Evolutionary conservation across 2,113 vertebrate genomes (phyloP), one percentile per base, ranked within the genome.

Genomic region (Trogon melanurus): DNA sequence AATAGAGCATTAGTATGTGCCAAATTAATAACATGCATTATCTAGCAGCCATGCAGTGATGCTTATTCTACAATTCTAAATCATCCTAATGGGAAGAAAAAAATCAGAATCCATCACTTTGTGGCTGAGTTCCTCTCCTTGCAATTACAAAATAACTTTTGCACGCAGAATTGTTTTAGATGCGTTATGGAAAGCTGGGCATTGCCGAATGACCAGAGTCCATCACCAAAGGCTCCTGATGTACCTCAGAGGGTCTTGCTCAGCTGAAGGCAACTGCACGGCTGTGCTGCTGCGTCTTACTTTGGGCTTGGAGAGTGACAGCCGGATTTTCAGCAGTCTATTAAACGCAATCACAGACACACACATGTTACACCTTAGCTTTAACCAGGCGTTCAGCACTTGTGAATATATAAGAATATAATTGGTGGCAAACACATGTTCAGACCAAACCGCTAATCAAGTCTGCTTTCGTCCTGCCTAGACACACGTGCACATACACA

Each of bases 21-120:
- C 88, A 92, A 88, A 94, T 94, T 94, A 95, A 95, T 94, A 87
- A 91, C 53, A 47, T 51, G 91, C 83, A 75, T 93, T 96, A 95
- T 91, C 90, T 75, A 91, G 69, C 79, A 93, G 83, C 90, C 85
- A 72, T 61, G 85, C 85, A 87, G 82, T 34, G 88, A 72, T 87
- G 65, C 86, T 91, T 81, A 94, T 69, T 96, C 93, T 72, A 94
- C 50, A 13, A 76, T 72, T 83, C 85, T 96, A 94, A 95, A 94
- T 95, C 91, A 91, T 76, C 58, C 78, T 81, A 95, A 96, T 79
- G 76, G 85, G 64, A 69, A 86, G 45, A 26, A 86, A 88, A 74
- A 93, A 80, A 74, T 75, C 79, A 89, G 88, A 93, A 95, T 93
- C 70, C 76, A 93, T 92, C 95, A 86, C 79, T 92, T 56, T 72